phyloP scores from a whole-genome alignment of 2,888 invertebrate species.

The Morpho helenor region DNA sequence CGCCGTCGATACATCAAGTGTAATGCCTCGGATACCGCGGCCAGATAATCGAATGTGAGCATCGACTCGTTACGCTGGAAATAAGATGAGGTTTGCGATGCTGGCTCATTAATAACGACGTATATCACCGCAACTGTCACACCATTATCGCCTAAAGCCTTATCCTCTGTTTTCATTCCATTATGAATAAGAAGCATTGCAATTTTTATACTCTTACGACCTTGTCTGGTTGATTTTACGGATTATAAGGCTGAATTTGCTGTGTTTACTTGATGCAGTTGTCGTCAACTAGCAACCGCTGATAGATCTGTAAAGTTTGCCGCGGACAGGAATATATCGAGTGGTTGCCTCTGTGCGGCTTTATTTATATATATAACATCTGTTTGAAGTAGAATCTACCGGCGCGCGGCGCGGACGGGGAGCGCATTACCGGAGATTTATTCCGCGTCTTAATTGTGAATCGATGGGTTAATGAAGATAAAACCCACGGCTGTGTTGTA shows the following conservation, averaged over 20 bases:
- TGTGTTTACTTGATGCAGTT: slow-evolving; percentile 40
- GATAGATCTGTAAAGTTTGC: slow-evolving; percentile 78
- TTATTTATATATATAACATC: slow-evolving; percentile 79
- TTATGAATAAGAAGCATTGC: background rate
- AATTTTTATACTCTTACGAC: background rate
- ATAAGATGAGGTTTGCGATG: slow-evolving; percentile 71
- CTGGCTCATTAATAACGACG: slow-evolving; percentile 43
- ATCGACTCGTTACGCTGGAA: slow-evolving; percentile 77
- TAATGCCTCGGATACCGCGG: slow-evolving; percentile 77
- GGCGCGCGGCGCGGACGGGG: slow-evolving; percentile 71
- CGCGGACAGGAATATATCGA: slow-evolving; percentile 79
- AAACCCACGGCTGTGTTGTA: slow-evolving; percentile 78
- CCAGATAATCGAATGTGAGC: slow-evolving; percentile 79
- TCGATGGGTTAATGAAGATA: slow-evolving; percentile 80
- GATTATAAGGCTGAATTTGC: slow-evolving; percentile 52
- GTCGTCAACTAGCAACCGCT: slow-evolving; percentile 51
- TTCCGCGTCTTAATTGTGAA: slow-evolving; percentile 79
- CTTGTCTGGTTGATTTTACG: background rate
- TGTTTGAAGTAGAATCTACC: slow-evolving; percentile 78
- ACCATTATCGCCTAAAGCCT: slow-evolving; percentile 30
- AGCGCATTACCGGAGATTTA: slow-evolving; percentile 78
- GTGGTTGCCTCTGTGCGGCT: slow-evolving; percentile 77
- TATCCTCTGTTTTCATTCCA: slow-evolving; percentile 1
- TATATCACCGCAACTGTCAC: slow-evolving; percentile 35
- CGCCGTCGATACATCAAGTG: slow-evolving; percentile 77